phyloP scores from a whole-genome alignment of 1,140 invertebrate species.

The Drosophila trapezifrons region DNA sequence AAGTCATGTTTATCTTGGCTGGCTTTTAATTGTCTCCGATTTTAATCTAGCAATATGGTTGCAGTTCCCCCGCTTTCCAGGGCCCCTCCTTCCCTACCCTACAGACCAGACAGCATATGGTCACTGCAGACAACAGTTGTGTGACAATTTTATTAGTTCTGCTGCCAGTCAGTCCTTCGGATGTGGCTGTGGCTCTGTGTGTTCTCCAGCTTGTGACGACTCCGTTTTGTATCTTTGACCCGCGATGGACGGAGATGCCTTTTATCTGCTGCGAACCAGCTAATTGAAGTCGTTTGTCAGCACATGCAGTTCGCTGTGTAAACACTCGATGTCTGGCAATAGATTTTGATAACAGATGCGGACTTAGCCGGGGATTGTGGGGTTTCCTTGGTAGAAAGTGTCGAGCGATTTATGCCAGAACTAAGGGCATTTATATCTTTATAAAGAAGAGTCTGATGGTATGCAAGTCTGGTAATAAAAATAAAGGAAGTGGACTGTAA shows the following conservation, averaged over 20 bases:
- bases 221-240: conserved; percentile 66
- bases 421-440: background rate
- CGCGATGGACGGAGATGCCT: conserved; percentile 55
- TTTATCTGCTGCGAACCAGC: conserved; percentile 65
- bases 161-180: conserved; percentile 35
- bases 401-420: conserved; percentile 41
- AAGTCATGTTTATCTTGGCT: conserved; percentile 56
- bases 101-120: conserved; percentile 53
- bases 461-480: background rate
- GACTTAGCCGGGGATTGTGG: conserved; percentile 17
- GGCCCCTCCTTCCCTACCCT: background rate
- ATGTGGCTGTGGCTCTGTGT: conserved; percentile 2
- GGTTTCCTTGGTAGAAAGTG: conserved; percentile 36
- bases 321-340: conserved; percentile 55
- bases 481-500: background rate
- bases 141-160: conserved; percentile 77
- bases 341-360: conserved; percentile 67
- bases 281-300: conserved; percentile 82
- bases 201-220: conserved; percentile 54
- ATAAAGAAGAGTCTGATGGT: background rate
- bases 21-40: conserved; percentile 77
- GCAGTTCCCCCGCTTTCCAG: conserved; percentile 10
- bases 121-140: conserved; percentile 50
- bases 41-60: conserved; percentile 75
- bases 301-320: conserved; percentile 50